Base-by-base conservation (phyloP, 2,113 vertebrate species). In the Pica pica region DNA sequence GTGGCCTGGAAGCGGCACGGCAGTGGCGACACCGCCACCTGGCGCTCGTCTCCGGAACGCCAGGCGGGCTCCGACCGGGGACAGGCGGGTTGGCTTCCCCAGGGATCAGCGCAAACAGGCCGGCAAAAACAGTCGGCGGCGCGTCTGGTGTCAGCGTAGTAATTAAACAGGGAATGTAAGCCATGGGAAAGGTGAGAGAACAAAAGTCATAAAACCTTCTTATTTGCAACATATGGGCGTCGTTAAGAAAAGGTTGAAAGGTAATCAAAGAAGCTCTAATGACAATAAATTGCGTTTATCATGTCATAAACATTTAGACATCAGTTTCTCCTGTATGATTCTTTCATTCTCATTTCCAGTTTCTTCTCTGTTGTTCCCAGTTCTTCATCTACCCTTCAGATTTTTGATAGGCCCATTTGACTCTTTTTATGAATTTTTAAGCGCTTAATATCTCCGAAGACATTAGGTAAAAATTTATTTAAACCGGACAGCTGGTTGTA, bases 271-370 rank as follows among this genome's bases (percentile, higher is more conserved):
- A 74, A 90, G 55, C 52, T 90, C 21, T 90, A 83, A 95, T 90
- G 67, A n/a, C 69, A 87, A 90, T 97, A 94, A 93, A 95, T 94
- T 89, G 79, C 27, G 79, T 95, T 92, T 95, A 93, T 84, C 83
- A 86, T 79, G 42, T 74, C 90, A 94, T 95, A 94, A 97, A 97
- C 93, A 56, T 42, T 53, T 87, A 92, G 47, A 44, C 8, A 13
- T 71, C 39, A 39, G 17, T 76, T 94, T 90, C 27, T 79, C 41
- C 33, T 33, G 39, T 49, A 61, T 91, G n/a, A 16, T 44, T 81
- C 28, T 57, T 89, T 77, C 55, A 52, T 83, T 82, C 44, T 77
- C 35, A 57, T 86, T 95, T 46, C 9, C 8, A 42, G 15, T 23
- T 27, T 85, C 18, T 77, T 88, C 57, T 82, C 59, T 79, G 17